A percentile compares a stretch with the other conserved stretches of the same genome.
These are phyloP conservation scores for Neria commutata DNA, from an alignment of 2,888 invertebrate species.

Conservation along the genomic window DNA sequence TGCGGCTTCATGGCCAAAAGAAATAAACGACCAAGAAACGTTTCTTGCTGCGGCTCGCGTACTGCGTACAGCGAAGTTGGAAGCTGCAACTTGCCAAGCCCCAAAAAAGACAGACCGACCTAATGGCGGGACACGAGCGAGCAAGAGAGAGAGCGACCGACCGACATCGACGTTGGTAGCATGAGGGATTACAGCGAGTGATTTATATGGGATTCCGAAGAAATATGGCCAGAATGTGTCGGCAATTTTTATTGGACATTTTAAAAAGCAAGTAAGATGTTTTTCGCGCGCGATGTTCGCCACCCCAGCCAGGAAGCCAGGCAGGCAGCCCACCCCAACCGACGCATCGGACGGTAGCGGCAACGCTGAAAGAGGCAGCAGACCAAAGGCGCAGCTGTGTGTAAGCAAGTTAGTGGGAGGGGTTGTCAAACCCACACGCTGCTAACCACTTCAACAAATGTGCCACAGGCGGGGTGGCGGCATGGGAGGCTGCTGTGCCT, in stretches of 20 bases:
- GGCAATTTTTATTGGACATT: constrained; percentile 64
- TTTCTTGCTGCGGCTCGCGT: constrained; percentile 1
- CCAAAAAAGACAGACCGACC: constrained; percentile 19
- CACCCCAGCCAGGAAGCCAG: too few species aligned
- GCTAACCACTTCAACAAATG: background rate
- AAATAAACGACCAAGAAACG: background rate
- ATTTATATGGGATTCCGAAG: constrained; percentile 64
- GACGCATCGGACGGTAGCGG: constrained; percentile 52
- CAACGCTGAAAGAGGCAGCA: constrained; percentile 43
- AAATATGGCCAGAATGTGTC: constrained; percentile 64
- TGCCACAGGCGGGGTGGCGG: constrained; percentile 24
- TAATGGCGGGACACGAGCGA: constrained; percentile 20
- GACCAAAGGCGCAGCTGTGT: background rate
- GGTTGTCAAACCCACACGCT: background rate
- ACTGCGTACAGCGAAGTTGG: background rate
- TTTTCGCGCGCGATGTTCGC: constrained; percentile 44
- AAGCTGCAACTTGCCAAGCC: constrained; percentile 20
- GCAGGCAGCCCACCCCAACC: constrained; percentile 9
- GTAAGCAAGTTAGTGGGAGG: constrained; percentile 29
- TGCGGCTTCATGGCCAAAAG: constrained; percentile 1
- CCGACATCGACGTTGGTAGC: constrained; percentile 55
- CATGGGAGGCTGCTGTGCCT: constrained; percentile 37
- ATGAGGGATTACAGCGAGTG: constrained; percentile 63
- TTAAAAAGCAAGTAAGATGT: constrained; percentile 63
- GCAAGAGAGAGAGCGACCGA: constrained; percentile 43